Percentiles rank a stretch among this genome's conserved stretches.
phyloP scores from a whole-genome alignment of 2,888 invertebrate species.

The Thysanoteuthis rhombus region DNA sequence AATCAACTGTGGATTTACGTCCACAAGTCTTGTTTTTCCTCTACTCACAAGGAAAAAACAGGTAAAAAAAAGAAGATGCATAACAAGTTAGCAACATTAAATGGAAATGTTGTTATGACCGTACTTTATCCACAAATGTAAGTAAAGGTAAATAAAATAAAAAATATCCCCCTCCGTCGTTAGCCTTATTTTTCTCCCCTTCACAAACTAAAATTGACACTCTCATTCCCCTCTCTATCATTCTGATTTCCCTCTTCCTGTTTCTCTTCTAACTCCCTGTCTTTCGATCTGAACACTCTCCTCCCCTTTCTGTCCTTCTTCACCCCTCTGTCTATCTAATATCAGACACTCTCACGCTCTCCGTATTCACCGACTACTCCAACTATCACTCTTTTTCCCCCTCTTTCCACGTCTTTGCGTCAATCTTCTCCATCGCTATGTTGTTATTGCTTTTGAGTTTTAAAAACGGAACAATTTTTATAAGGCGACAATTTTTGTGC shows the following conservation, averaged over 20 bases:
- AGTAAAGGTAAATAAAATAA: not conserved
- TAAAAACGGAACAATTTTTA: not conserved
- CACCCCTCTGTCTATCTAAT: not conserved
- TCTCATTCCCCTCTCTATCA: too few species aligned
- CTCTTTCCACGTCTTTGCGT: not conserved
- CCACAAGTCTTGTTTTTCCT: too few species aligned
- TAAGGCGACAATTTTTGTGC: not conserved
- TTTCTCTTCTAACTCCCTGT: too few species aligned
- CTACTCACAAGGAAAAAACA: not conserved
- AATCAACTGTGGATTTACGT: too few species aligned
- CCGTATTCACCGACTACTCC: not conserved
- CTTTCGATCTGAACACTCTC: too few species aligned
- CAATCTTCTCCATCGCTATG: not conserved
- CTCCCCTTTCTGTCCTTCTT: not conserved
- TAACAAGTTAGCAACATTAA: not conserved
- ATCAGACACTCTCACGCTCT: not conserved
- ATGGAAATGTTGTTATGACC: not conserved
- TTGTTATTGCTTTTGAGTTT: too few species aligned
- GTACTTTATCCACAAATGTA: not conserved
- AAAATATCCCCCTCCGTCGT: too few species aligned
- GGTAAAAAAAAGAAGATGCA: not conserved
- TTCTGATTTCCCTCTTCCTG: too few species aligned
- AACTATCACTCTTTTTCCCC: not conserved
- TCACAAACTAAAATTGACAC: too few species aligned
- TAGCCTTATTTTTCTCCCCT: too few species aligned